Conservation (phyloP, 1,140 invertebrate species). For the Centruroides vittatus region DNA sequence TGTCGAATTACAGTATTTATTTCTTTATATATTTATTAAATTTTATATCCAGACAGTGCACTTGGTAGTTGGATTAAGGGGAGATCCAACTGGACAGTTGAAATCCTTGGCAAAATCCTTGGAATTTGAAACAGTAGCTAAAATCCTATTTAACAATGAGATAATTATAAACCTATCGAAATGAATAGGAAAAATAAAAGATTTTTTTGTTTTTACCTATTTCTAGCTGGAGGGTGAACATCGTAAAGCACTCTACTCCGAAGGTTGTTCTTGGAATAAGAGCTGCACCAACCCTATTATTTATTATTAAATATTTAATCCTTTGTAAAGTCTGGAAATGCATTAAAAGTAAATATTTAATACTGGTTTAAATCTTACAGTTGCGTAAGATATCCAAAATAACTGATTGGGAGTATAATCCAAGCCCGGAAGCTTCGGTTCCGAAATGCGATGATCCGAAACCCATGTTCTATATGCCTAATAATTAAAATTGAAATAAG, state of each 20-base stretch:
- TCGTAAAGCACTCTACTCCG: background rate
- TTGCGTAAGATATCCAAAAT: constrained; percentile 72
- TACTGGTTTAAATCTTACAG: constrained; percentile 44
- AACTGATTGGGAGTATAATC: constrained; percentile 59
- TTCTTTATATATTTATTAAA: no score
- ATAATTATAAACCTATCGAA: no score
- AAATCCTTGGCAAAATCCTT: constrained; percentile 39
- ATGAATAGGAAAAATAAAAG: background rate
- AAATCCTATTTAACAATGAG: constrained; percentile 30
- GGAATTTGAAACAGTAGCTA: constrained; percentile 43
- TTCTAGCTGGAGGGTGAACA: constrained; percentile 8
- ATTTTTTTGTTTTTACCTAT: background rate
- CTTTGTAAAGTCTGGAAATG: background rate
- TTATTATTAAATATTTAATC: background rate
- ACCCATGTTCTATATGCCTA: constrained; percentile 6
- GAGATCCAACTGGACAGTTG: constrained; percentile 32
- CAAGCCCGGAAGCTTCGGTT: constrained; percentile 52
- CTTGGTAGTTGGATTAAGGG: constrained; percentile 42
- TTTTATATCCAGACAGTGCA: constrained; percentile 37
- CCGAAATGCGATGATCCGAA: constrained; percentile 3
- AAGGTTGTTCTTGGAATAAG: background rate
- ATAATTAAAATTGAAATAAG: background rate
- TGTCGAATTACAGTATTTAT: no score
- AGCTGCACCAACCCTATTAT: constrained; percentile 5
- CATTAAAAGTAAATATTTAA: background rate